phyloP scores from a whole-genome alignment of 2,113 vertebrate species.

The Apeltes quadracus region DNA sequence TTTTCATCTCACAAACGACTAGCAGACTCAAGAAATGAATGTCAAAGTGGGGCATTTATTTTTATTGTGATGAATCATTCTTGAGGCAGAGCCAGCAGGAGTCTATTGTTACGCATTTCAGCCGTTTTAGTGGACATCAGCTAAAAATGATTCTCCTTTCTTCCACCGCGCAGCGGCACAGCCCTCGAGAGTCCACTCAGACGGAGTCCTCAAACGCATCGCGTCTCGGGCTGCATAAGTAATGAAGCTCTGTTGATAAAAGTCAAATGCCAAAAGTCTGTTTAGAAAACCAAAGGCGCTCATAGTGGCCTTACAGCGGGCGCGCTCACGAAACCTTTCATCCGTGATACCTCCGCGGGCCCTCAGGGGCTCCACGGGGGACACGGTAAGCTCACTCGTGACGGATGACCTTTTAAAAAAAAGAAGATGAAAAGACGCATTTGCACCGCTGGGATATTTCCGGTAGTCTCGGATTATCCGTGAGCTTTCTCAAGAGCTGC shows the following conservation, averaged over 20 bases:
- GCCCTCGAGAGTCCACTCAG: slow-evolving; percentile 14
- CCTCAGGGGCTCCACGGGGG: slow-evolving; percentile 33
- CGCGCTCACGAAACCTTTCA: slow-evolving; percentile 24
- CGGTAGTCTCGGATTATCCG: slow-evolving; percentile 3
- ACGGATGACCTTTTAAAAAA: slow-evolving; percentile 63
- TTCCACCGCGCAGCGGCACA: slow-evolving; percentile 27
- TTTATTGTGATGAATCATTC: slow-evolving; percentile 54
- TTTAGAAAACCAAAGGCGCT: slow-evolving; percentile 11
- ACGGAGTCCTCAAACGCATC: neutral
- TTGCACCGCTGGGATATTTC: slow-evolving; percentile 15
- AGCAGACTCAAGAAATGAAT: slow-evolving; percentile 23
- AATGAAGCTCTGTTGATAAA: slow-evolving; percentile 33
- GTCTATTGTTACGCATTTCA: slow-evolving; percentile 53
- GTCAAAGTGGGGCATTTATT: slow-evolving; percentile 46
- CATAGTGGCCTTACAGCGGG: neutral
- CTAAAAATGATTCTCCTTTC: slow-evolving; percentile 47
- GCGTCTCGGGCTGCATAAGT: slow-evolving; percentile 10
- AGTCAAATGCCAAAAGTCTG: slow-evolving; percentile 36
- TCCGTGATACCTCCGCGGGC: slow-evolving; percentile 36
- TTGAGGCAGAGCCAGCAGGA: slow-evolving; percentile 31
- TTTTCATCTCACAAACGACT: slow-evolving; percentile 19
- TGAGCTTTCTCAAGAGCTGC: slow-evolving; percentile 16
- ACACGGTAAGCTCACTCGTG: slow-evolving; percentile 34
- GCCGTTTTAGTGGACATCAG: slow-evolving; percentile 42
- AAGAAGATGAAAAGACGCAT: slow-evolving; percentile 36